Percentiles rank a stretch among this genome's conserved stretches.
These are phyloP conservation scores for Macroglossus sobrinus DNA, from an alignment of 2,113 vertebrate species.

Conservation along the genomic window DNA sequence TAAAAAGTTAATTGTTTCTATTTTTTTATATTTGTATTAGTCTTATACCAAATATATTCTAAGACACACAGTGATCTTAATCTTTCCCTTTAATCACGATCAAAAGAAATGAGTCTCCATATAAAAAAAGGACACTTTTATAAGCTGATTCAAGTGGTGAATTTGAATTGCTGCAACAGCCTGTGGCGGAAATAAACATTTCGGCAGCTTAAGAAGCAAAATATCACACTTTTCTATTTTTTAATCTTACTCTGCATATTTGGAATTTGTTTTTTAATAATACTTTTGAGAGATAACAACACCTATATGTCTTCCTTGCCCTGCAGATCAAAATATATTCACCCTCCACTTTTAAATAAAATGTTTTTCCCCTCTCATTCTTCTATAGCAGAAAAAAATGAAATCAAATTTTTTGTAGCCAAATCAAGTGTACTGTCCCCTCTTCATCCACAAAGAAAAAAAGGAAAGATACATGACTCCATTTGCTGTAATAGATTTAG, in stretches of 20 bases:
- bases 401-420: neutral
- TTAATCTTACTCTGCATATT: neutral
- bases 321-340: conserved; percentile 4
- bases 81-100: conserved; percentile 19
- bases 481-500: neutral
- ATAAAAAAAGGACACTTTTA: neutral
- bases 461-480: neutral
- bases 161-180: neutral
- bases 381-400: neutral
- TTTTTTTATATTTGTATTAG: conserved; percentile 43
- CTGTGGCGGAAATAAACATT: neutral
- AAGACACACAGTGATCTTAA: neutral
- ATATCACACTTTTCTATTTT: neutral
- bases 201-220: neutral
- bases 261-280: neutral
- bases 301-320: neutral
- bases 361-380: neutral
- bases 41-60: neutral
- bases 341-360: neutral
- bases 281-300: neutral
- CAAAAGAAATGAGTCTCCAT: neutral
- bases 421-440: neutral
- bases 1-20: conserved; percentile 9
- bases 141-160: neutral
- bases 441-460: neutral